These are phyloP conservation scores for Stictonetta naevosa DNA, from an alignment of 2,113 vertebrate species.

Conservation along the genomic window DNA sequence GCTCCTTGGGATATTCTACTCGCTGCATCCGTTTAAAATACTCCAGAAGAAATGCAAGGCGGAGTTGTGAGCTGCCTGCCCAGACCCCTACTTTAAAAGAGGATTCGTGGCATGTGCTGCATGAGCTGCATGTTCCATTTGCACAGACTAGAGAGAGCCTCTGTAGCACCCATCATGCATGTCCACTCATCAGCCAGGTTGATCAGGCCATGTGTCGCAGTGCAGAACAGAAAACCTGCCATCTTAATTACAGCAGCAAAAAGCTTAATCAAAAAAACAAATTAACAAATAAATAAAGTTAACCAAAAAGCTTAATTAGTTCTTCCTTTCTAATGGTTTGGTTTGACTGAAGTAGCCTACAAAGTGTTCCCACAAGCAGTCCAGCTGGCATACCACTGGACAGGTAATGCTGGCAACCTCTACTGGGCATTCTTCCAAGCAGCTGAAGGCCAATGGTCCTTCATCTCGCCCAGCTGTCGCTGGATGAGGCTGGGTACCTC, in stretches of 20 bases:
- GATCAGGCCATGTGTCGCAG: accelerated
- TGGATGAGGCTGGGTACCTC: not conserved
- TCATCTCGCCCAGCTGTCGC: not conserved
- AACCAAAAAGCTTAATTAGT: not conserved
- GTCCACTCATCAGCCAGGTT: not conserved
- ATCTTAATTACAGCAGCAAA: not conserved
- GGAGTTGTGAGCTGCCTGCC: not conserved
- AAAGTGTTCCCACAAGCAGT: not conserved
- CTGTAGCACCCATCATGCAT: accelerated
- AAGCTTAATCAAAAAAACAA: not conserved
- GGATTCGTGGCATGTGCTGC: not conserved
- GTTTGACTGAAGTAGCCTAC: not conserved
- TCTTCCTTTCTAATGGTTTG: not conserved
- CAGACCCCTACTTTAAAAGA: not conserved
- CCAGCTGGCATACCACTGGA: not conserved
- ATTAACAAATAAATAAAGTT: no score
- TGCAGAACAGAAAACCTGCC: not conserved
- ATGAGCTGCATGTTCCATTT: not conserved
- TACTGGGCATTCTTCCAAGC: not conserved
- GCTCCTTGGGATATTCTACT: not conserved
- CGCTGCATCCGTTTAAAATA: not conserved
- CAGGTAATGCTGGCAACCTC: not conserved
- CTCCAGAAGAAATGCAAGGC: not conserved
- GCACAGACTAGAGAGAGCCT: not conserved
- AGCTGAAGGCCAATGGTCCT: not conserved